Conservation (phyloP, 53 echinoderm and acorn worm genomes). For the Henricia sp. region DNA sequence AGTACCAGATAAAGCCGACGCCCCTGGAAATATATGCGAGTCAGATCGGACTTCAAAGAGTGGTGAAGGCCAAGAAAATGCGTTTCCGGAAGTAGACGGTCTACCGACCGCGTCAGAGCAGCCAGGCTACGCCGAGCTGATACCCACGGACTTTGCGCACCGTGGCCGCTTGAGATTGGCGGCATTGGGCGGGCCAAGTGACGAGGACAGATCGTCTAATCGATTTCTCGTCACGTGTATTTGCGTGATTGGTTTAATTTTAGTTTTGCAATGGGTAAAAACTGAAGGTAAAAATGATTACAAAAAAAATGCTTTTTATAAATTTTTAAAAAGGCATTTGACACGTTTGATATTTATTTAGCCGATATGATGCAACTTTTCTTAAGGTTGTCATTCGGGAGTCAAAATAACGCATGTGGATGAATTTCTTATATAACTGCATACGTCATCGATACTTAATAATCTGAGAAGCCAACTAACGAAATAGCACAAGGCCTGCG, state of each 20-base stretch:
- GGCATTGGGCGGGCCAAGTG: neutral
- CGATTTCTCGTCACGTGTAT: conserved; percentile 28
- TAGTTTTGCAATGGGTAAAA: conserved; percentile 48
- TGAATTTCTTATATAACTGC: no score
- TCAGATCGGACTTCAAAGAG: neutral
- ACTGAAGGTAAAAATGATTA: conserved; percentile 17
- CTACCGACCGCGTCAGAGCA: conserved; percentile 51
- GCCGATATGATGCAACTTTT: no score
- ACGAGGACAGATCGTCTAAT: conserved; percentile 7
- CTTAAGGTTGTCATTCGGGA: no score
- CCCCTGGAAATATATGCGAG: neutral
- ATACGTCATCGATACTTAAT: no score
- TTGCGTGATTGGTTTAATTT: conserved; percentile 33
- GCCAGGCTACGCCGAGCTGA: conserved; percentile 23
- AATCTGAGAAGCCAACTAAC: no score
- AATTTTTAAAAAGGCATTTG: no score
- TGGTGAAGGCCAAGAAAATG: neutral
- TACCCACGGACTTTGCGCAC: conserved; percentile 60
- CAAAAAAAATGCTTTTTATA: no score
- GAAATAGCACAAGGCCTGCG: no score
- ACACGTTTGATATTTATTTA: no score
- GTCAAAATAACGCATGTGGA: no score
- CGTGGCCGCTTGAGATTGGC: conserved; percentile 50
- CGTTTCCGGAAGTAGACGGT: conserved; percentile 23
- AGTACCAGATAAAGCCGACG: neutral